Evolutionary conservation across 2,888 invertebrate species (phyloP).

Genomic region (Mechanitis messenoides): DNA sequence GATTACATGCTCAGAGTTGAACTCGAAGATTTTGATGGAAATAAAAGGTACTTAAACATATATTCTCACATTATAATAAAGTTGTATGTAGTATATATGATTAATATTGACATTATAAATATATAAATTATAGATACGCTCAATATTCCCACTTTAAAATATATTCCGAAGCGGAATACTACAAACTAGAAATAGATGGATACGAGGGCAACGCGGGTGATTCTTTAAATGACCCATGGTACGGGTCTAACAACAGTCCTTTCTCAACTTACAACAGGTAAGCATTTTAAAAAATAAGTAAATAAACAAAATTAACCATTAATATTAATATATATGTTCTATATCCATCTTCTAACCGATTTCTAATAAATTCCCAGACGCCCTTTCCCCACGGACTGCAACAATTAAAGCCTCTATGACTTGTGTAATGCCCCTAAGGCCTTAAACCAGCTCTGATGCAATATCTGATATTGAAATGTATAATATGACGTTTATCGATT

Average conservation of each 20-base stretch:
- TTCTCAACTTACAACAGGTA: slow-evolving; percentile 94
- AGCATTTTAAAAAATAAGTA: slow-evolving; percentile 16
- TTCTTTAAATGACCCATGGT: slow-evolving; percentile 95
- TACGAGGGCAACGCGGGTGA: slow-evolving; percentile 95
- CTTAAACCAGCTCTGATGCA: slow-evolving; percentile 14
- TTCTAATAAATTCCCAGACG: slow-evolving; percentile 2
- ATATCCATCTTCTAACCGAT: background rate
- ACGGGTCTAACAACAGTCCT: slow-evolving; percentile 94
- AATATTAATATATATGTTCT: too few relatives aligned
- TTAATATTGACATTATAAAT: background rate
- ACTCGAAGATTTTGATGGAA: slow-evolving; percentile 94
- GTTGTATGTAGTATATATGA: background rate
- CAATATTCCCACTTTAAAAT: slow-evolving; percentile 95
- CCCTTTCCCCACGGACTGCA: slow-evolving; percentile 3
- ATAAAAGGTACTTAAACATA: slow-evolving; percentile 81
- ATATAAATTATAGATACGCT: slow-evolving; percentile 80
- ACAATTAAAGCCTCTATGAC: slow-evolving; percentile 2
- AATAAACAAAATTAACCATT: too few relatives aligned
- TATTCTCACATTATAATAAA: too few relatives aligned
- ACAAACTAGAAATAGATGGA: slow-evolving; percentile 93
- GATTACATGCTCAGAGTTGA: slow-evolving; percentile 92
- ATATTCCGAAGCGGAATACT: slow-evolving; percentile 93
- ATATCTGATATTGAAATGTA: slow-evolving; percentile 8
- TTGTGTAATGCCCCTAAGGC: slow-evolving; percentile 14
- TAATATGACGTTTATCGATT: slow-evolving; percentile 5